phyloP scores from a whole-genome alignment of 1,140 invertebrate species.

The Armadillidium nasatum region DNA sequence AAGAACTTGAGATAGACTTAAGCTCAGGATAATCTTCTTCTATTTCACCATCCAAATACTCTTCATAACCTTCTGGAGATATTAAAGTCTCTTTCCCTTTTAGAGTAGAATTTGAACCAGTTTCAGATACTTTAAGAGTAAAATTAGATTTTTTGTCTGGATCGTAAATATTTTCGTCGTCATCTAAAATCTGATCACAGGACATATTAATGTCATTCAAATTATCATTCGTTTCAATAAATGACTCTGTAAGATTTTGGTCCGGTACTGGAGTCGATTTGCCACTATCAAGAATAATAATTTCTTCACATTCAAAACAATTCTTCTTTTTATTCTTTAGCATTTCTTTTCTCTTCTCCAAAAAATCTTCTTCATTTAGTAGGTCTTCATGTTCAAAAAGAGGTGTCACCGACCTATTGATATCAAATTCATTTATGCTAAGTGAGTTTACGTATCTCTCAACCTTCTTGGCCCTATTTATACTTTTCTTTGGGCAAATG shows the following conservation, averaged over 20 bases:
- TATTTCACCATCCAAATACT: slow-evolving; percentile 37
- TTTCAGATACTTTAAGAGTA: too few species aligned
- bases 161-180: slow-evolving; percentile 8
- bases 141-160: slow-evolving; percentile 8
- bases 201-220: slow-evolving; percentile 15
- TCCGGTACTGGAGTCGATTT: too few species aligned
- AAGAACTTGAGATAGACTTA: slow-evolving; percentile 6
- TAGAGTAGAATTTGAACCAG: background rate
- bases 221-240: too few species aligned
- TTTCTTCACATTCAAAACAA: slow-evolving; percentile 19
- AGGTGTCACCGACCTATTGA: slow-evolving; percentile 34
- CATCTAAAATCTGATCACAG: slow-evolving; percentile 11
- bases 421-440: slow-evolving; percentile 27
- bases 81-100: slow-evolving; percentile 23
- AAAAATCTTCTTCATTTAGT: slow-evolving; percentile 34
- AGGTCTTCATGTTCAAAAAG: slow-evolving; percentile 35
- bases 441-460: slow-evolving; percentile 40
- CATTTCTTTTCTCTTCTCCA: slow-evolving; percentile 32
- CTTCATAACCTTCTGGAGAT: slow-evolving; percentile 41
- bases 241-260: too few species aligned
- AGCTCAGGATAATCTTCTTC: slow-evolving; percentile 42
- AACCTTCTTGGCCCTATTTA: slow-evolving; percentile 35
- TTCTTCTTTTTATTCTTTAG: slow-evolving; percentile 20
- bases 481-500: slow-evolving; percentile 37
- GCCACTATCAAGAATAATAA: slow-evolving; percentile 26